Evolutionary conservation across 2,113 vertebrate genomes (phyloP).

Genomic region (Ciconia stormi): DNA sequence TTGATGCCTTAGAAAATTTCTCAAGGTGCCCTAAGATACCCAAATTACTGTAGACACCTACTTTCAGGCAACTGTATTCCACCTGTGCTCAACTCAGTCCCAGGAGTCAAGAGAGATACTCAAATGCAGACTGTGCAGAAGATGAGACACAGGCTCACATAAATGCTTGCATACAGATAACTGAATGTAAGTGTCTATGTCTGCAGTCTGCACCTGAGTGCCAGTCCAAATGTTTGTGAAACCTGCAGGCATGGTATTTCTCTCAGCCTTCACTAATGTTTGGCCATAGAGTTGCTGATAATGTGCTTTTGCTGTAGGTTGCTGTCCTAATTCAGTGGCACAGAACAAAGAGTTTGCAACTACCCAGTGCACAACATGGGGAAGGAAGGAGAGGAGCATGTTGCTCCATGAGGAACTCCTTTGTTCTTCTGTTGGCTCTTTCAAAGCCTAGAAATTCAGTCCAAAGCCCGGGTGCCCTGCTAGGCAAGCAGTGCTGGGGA

Average conservation of each 20-base stretch:
- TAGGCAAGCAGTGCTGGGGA: background rate
- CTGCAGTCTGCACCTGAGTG: background rate
- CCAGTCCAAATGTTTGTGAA: background rate
- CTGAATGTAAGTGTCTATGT: background rate
- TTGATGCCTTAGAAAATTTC: background rate
- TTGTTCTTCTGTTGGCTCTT: background rate
- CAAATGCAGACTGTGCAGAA: background rate
- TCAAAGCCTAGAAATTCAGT: background rate
- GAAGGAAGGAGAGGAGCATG: background rate
- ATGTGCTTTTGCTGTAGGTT: background rate
- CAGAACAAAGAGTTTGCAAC: background rate
- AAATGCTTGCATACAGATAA: background rate
- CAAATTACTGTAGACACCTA: background rate
- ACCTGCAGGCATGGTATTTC: background rate
- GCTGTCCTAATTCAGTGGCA: background rate
- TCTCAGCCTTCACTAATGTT: background rate
- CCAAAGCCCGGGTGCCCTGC: background rate
- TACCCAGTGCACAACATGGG: background rate
- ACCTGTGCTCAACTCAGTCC: background rate
- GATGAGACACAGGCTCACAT: background rate
- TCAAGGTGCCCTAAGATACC: background rate
- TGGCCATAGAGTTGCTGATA: background rate
- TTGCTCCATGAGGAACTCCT: background rate
- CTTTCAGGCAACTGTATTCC: background rate
- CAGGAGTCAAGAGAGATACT: background rate